Evolutionary conservation across 1,140 invertebrate genomes (phyloP), one percentile per base, ranked within the genome.

Genomic region (Schmidtea mediterranea): DNA sequence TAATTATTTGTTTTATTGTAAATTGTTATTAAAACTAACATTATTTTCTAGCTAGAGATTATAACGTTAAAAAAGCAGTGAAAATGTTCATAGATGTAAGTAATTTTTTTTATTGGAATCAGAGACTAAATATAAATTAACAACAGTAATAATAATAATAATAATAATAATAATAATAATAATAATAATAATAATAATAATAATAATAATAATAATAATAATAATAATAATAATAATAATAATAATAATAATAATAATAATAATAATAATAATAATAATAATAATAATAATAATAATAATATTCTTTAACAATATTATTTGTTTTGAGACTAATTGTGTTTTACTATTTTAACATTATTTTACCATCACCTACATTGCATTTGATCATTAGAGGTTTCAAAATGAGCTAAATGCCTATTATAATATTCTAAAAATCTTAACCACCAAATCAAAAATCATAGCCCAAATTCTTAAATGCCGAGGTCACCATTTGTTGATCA

Each of bases 71-170:
- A 15, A 76, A 74, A 1, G 77, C 79, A 0, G 79, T 80, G 58
- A 78, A 79, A 69, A 82, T 82, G 79, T 62, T 81, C 1, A 66
- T 76, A 67, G 74, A 77, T 51, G 78, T 79, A 66, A 74, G 73
- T 72, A 6, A 32, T 32, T 32, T 32, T 3, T 32, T 32, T 32
- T 32, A 32, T 32, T 32, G 3, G 3, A 6, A 32, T 32, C 26
- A 32, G 15, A 15, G 15, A 24, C 5, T 36, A 18, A 18, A 48
- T 6, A 32, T 26, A 45, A 41, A n/a, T 23, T 43, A 22, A 38
- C 12, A 3, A 37, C 10, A 46, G 18, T 46, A 16, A 46, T 21
- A 22, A 19, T 37, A 21, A n/a, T 16, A 19, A 9, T 40, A 16
- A 13, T 53, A 52, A 51, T 47, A 51, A 43, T 54, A 54, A 55